Conservation (phyloP, 30 jellyfish, hydroid and myxozoan genomes). For the Chrysaora quinquecirrha region DNA sequence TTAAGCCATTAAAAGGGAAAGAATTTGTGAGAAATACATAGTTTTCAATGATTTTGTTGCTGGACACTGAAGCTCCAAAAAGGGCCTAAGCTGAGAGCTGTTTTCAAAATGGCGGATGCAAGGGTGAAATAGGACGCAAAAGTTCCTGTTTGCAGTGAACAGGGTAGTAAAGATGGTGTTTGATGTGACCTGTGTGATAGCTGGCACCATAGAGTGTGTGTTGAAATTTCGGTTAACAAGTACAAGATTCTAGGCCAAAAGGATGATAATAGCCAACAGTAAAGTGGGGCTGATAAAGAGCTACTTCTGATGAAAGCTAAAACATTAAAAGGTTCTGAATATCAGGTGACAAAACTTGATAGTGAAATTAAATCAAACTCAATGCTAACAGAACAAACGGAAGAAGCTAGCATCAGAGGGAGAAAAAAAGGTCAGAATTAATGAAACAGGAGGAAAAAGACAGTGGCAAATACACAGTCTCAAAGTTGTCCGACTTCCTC, state of each 20-base stretch:
- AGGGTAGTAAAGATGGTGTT: no score
- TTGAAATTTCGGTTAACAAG: no score
- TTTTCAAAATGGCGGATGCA: no score
- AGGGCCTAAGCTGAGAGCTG: background rate
- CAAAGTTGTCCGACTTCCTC: conserved; percentile 1
- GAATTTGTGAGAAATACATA: background rate
- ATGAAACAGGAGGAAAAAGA: background rate
- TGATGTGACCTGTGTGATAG: no score
- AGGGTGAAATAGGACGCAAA: no score
- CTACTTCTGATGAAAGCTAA: background rate
- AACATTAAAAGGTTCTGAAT: background rate
- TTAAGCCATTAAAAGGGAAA: background rate
- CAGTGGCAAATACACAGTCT: background rate
- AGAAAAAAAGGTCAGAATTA: background rate
- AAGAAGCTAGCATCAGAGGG: background rate
- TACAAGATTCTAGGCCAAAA: no score
- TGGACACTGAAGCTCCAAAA: background rate
- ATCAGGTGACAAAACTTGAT: background rate
- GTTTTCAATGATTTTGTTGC: background rate
- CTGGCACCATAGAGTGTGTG: no score
- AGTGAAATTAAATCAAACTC: background rate
- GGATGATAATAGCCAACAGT: no score
- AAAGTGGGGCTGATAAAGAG: conserved; percentile 1
- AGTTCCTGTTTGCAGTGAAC: no score
- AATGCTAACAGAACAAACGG: background rate